Evolutionary conservation across 2,113 vertebrate species (phyloP).

Genomic region (Jacana jacana): DNA sequence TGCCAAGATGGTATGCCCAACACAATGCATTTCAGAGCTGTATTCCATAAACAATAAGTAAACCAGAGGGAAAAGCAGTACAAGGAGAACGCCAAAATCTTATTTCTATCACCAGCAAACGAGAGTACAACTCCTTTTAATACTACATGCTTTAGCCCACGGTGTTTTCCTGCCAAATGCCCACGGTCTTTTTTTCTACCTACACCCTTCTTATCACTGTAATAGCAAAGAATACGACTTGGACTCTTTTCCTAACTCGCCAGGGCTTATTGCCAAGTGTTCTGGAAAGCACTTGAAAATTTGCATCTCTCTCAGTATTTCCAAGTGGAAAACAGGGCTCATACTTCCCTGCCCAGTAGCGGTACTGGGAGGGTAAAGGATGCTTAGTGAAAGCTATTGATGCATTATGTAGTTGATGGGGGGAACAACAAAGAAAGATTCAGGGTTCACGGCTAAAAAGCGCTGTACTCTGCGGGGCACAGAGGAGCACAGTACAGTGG

Average conservation of each 20-base stretch:
- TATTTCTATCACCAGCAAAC: neutral
- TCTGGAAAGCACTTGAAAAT: constrained; percentile 17
- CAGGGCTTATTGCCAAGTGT: neutral
- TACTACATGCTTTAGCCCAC: neutral
- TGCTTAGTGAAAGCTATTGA: neutral
- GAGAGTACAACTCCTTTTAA: neutral
- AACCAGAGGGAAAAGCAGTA: neutral
- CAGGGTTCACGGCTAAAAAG: neutral
- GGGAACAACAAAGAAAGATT: neutral
- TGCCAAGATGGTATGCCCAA: neutral
- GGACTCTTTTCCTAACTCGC: neutral
- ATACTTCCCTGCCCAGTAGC: neutral
- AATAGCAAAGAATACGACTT: neutral
- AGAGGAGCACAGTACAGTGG: neutral
- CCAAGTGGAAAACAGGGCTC: neutral
- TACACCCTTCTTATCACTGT: neutral
- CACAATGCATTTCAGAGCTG: neutral
- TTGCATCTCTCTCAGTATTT: neutral
- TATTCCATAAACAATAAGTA: neutral
- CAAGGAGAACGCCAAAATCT: neutral
- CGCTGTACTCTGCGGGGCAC: neutral
- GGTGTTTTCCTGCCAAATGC: neutral
- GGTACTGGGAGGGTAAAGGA: neutral
- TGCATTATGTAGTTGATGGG: neutral
- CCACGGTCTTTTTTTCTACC: neutral